Evolutionary conservation across 2,888 invertebrate species (phyloP).

Genomic region (Coleophora deauratella): DNA sequence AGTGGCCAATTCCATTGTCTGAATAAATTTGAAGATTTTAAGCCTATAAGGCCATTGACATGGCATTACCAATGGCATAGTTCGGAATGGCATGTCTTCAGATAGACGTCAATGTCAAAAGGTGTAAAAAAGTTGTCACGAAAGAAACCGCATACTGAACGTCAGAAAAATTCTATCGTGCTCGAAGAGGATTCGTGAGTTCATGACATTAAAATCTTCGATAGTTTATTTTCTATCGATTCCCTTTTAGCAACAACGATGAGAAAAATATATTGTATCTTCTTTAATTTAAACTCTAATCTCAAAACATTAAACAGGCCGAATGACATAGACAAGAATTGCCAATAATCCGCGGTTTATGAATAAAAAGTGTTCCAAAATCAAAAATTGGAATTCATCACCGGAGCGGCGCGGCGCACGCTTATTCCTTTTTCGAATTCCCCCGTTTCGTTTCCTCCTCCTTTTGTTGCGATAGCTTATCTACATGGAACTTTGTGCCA

Average conservation of each 20-base stretch:
- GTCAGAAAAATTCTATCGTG: conserved; percentile 64
- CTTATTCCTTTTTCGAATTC: conserved; percentile 46
- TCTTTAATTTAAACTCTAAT: conserved; percentile 56
- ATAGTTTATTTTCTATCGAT: conserved; percentile 55
- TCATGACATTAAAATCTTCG: conserved; percentile 58
- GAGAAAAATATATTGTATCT: too few relatives aligned
- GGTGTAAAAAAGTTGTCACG: conserved; percentile 17
- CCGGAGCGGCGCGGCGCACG: conserved; percentile 22
- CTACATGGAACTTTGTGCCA: conserved; percentile 61
- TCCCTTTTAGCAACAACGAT: conserved; percentile 44
- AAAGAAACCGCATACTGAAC: conserved; percentile 42
- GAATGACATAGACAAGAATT: neutral
- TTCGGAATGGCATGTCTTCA: too few relatives aligned
- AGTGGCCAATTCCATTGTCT: too few relatives aligned
- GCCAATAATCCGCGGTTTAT: conserved; percentile 10
- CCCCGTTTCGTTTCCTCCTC: conserved; percentile 44
- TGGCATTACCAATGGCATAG: too few relatives aligned
- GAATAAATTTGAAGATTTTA: too few relatives aligned
- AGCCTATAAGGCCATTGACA: too few relatives aligned
- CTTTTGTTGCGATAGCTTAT: conserved; percentile 56
- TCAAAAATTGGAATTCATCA: conserved; percentile 29
- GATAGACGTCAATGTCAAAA: too few relatives aligned
- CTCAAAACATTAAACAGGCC: conserved; percentile 8
- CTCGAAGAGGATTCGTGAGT: conserved; percentile 47
- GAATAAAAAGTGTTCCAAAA: conserved; percentile 24